These are phyloP conservation scores for Allolobophora icterica DNA, from an alignment of 2,888 invertebrate genomes.

Conservation along the genomic window DNA sequence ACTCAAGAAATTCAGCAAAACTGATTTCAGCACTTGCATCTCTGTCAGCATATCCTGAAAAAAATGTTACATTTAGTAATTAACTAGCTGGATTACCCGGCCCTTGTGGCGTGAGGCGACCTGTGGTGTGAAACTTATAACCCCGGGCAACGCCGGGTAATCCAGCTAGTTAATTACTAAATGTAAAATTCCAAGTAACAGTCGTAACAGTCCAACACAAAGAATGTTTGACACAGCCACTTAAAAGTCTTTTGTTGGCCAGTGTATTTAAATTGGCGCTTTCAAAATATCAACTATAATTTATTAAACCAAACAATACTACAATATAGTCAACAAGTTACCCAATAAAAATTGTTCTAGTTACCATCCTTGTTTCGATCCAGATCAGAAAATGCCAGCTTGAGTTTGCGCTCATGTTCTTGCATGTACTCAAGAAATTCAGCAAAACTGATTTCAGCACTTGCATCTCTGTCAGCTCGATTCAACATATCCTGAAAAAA, in stretches of 20 bases:
- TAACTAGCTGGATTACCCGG: no score
- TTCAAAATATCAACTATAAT: not conserved
- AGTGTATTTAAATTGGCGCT: not conserved
- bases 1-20: conserved; percentile 89
- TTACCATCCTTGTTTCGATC: conserved; percentile 93
- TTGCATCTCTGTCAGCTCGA: conserved; percentile 45
- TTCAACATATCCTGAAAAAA: conserved; percentile 45
- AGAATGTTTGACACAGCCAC: not conserved
- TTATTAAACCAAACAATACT: not conserved
- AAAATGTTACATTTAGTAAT: no score
- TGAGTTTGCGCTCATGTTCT: conserved; percentile 91
- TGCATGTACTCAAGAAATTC: conserved; percentile 93
- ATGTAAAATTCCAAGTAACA: no score
- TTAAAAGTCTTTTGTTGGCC: not conserved
- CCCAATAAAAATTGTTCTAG: conserved; percentile 51
- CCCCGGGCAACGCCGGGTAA: not conserved
- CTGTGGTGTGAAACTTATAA: no score
- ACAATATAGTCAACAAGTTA: not conserved
- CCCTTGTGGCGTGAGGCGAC: no score
- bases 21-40: conserved; percentile 68
- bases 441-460: conserved; percentile 73
- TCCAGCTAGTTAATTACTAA: not conserved
- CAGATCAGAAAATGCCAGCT: conserved; percentile 86
- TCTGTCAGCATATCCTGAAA: conserved; percentile 48
- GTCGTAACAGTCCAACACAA: not conserved